Percentiles rank a stretch among this genome's conserved stretches.
Evolutionary conservation across 2,797 vertebrate species (phyloP).

Genomic region (Diplodus sargus): DNA sequence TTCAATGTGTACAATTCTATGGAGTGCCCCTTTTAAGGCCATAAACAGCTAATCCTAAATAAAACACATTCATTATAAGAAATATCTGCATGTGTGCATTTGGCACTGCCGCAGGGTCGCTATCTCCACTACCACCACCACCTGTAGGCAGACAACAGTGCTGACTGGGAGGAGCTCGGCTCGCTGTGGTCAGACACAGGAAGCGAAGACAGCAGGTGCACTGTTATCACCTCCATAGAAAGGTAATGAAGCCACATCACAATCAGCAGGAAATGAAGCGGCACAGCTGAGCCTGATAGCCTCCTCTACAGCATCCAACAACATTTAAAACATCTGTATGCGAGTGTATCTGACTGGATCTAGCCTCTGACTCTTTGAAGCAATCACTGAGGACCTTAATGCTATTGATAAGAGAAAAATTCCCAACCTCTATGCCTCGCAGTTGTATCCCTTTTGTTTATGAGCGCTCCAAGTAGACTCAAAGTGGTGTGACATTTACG

Average conservation of each 20-base stretch:
- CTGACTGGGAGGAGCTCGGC: conserved; percentile 63
- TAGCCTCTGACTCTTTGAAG: conserved; percentile 21
- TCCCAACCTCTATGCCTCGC: conserved; percentile 46
- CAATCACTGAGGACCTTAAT: conserved; percentile 12
- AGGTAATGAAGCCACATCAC: conserved; percentile 77
- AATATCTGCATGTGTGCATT: conserved; percentile 37
- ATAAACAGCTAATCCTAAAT: conserved; percentile 44
- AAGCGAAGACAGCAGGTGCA: conserved; percentile 80
- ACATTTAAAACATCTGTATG: conserved; percentile 43
- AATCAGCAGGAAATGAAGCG: conserved; percentile 80
- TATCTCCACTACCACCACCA: conserved; percentile 61
- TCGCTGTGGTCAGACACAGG: conserved; percentile 75
- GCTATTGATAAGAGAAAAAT: conserved; percentile 48
- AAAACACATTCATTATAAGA: conserved; percentile 44
- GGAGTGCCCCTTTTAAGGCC: conserved; percentile 31
- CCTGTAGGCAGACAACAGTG: conserved; percentile 66
- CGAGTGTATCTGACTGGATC: conserved; percentile 12
- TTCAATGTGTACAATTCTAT: background rate
- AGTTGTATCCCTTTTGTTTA: conserved; percentile 71
- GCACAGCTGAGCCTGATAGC: conserved; percentile 51
- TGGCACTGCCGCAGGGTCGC: conserved; percentile 51
- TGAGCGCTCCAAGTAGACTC: conserved; percentile 55
- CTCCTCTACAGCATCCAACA: conserved; percentile 28
- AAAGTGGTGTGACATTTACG: conserved; percentile 77
- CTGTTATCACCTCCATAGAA: conserved; percentile 82